Conservation (phyloP, 2,797 vertebrate genomes). For the Buphagus erythrorhynchus region DNA sequence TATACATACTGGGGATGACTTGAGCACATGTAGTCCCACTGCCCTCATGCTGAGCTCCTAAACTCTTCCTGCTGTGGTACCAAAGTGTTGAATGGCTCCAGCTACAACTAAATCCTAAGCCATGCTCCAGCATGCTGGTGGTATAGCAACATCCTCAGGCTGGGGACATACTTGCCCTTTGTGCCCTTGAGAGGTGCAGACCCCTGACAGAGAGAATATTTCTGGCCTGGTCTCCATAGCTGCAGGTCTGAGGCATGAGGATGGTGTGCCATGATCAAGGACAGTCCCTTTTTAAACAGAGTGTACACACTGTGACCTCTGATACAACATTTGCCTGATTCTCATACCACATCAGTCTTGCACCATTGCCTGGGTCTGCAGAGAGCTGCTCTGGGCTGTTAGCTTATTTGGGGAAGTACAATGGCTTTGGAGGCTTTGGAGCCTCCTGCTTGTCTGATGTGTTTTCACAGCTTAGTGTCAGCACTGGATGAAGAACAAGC, state of each 20-base stretch:
- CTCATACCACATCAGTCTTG: not conserved
- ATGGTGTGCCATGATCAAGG: accelerated
- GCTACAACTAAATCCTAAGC: not conserved
- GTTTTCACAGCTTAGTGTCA: not conserved
- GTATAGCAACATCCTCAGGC: not conserved
- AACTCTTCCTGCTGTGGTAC: not conserved
- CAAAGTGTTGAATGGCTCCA: not conserved
- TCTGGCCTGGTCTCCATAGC: not conserved
- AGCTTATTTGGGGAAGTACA: not conserved
- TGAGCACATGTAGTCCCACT: not conserved
- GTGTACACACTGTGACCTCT: accelerated
- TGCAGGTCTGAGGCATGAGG: not conserved
- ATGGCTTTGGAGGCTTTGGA: not conserved
- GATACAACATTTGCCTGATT: accelerated
- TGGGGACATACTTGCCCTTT: not conserved
- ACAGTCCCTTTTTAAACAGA: not conserved
- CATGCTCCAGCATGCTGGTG: not conserved
- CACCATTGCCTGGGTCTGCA: not conserved
- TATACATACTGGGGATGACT: not conserved
- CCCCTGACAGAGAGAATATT: not conserved
- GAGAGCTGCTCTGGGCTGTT: not conserved
- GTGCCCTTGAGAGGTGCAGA: not conserved
- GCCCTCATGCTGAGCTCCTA: not conserved
- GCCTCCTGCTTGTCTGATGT: not conserved
- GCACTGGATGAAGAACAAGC: not conserved